Evolutionary conservation across 2,797 vertebrate genomes (phyloP).

Genomic region (Taenioides sp.): DNA sequence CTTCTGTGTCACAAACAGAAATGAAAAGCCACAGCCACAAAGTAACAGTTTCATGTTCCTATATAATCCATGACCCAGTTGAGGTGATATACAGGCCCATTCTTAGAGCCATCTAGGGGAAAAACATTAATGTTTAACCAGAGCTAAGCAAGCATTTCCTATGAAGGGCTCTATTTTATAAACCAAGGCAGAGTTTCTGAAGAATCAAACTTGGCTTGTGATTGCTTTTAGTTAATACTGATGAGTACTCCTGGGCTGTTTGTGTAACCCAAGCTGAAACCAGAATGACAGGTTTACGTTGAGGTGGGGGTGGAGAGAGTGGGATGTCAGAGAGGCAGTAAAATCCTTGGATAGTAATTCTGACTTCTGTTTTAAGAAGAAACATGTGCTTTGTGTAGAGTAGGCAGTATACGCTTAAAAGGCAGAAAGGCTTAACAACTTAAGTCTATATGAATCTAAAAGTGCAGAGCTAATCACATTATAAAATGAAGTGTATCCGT

Average conservation of each 20-base stretch:
- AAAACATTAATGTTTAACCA: slow-evolving; percentile 56
- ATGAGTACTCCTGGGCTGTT: slow-evolving; percentile 29
- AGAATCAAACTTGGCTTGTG: slow-evolving; percentile 7
- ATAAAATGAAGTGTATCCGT: slow-evolving; percentile 10
- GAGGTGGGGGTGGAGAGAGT: slow-evolving; percentile 61
- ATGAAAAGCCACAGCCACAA: neutral
- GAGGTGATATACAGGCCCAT: slow-evolving; percentile 17
- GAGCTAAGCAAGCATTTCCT: slow-evolving; percentile 7
- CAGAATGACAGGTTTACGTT: slow-evolving; percentile 66
- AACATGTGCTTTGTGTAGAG: neutral
- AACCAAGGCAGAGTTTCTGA: neutral
- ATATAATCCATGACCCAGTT: slow-evolving; percentile 13
- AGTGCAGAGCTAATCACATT: neutral
- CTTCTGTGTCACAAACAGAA: neutral
- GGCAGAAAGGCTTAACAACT: neutral
- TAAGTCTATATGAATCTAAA: neutral
- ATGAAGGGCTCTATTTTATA: slow-evolving; percentile 1
- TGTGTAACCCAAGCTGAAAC: slow-evolving; percentile 64
- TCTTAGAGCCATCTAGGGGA: slow-evolving; percentile 25
- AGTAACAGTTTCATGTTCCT: neutral
- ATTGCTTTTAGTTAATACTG: slow-evolving; percentile 18
- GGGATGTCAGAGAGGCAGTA: slow-evolving; percentile 21
- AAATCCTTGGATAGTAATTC: slow-evolving; percentile 7
- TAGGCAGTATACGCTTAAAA: neutral
- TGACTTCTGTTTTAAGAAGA: slow-evolving; percentile 38